These are phyloP conservation scores for Lagodon rhomboides DNA, from an alignment of 2,797 vertebrate species.

Conservation along the genomic window DNA sequence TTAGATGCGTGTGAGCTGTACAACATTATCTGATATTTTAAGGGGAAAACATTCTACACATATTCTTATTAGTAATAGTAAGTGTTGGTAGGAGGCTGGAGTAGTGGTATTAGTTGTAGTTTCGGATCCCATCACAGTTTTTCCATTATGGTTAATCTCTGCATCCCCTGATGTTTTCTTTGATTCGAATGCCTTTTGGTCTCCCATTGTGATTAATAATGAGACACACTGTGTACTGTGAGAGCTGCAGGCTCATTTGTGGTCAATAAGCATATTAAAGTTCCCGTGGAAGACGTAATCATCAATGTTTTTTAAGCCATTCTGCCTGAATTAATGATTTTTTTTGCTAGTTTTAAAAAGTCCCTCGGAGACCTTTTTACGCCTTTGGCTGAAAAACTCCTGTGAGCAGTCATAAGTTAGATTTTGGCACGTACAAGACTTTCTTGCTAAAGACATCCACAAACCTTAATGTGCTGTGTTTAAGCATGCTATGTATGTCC, in stretches of 20 bases:
- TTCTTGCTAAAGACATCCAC: slow-evolving; percentile 38
- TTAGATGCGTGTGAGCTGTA: neutral
- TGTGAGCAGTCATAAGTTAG: slow-evolving; percentile 20
- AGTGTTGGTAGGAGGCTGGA: neutral
- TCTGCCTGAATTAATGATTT: slow-evolving; percentile 45
- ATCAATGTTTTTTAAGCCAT: slow-evolving; percentile 41
- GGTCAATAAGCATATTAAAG: slow-evolving; percentile 60
- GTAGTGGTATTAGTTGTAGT: neutral
- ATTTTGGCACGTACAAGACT: slow-evolving; percentile 29
- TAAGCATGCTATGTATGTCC: slow-evolving; percentile 13
- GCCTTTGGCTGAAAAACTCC: slow-evolving; percentile 26
- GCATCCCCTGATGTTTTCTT: slow-evolving; percentile 45
- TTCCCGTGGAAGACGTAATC: slow-evolving; percentile 48
- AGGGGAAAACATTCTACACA: neutral
- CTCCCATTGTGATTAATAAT: slow-evolving; percentile 58
- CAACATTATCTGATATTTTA: neutral
- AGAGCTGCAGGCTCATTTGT: slow-evolving; percentile 42
- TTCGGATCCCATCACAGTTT: slow-evolving; percentile 18
- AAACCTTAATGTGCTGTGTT: slow-evolving; percentile 27
- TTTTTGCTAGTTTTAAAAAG: slow-evolving; percentile 44
- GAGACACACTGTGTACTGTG: slow-evolving; percentile 36
- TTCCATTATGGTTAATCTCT: slow-evolving; percentile 19
- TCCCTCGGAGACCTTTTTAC: slow-evolving; percentile 31
- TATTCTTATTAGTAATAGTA: neutral
- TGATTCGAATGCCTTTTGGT: slow-evolving; percentile 48